Conservation (phyloP, 2,888 invertebrate species). For the Callinectes sapidus region DNA sequence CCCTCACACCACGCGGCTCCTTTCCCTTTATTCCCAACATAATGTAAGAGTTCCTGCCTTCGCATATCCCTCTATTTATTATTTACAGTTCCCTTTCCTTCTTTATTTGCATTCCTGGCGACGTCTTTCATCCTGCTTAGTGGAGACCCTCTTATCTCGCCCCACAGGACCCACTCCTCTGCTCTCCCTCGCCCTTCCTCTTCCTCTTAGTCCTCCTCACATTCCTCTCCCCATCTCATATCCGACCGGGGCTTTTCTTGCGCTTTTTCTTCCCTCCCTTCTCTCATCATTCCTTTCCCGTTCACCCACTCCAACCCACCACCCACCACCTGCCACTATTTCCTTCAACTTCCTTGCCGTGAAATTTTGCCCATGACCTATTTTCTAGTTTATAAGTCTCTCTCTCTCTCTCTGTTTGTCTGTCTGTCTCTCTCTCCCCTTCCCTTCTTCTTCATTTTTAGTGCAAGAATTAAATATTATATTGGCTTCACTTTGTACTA, state of each 20-base stretch:
- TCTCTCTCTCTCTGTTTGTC: neutral
- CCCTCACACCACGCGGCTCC: neutral
- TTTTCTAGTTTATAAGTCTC: neutral
- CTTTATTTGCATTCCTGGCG: neutral
- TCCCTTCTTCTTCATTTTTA: too few relatives aligned
- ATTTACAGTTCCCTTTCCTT: neutral
- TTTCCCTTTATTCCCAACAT: neutral
- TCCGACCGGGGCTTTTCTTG: neutral
- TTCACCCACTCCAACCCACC: neutral
- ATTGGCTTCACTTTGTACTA: too few relatives aligned
- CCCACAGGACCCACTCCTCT: neutral
- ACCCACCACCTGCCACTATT: neutral
- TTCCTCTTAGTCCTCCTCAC: neutral
- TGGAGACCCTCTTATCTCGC: neutral
- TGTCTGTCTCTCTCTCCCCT: neutral
- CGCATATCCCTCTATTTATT: neutral
- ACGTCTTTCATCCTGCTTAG: slow-evolving; percentile 1
- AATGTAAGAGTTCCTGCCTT: neutral
- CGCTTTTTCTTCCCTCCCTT: neutral
- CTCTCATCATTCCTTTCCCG: neutral
- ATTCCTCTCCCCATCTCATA: neutral
- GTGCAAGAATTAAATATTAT: too few relatives aligned
- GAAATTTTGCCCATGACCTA: neutral
- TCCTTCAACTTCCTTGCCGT: neutral
- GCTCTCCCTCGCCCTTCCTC: neutral